Percentiles rank a stretch among this genome's conserved stretches.
These are phyloP conservation scores for Okamejei kenojei DNA, from an alignment of 2,797 vertebrate genomes.

Conservation along the genomic window DNA sequence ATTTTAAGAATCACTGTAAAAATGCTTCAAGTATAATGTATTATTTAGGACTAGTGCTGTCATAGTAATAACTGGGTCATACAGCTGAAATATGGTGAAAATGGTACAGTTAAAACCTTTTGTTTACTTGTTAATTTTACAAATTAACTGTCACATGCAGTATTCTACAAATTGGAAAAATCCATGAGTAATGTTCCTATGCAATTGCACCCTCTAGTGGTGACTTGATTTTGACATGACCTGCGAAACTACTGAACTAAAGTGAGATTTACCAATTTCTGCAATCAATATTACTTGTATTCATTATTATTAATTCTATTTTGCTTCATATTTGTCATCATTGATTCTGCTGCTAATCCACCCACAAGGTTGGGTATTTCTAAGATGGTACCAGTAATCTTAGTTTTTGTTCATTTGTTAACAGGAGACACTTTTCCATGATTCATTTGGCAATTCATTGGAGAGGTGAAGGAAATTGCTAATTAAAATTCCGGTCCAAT, in stretches of 20 bases:
- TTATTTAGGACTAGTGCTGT: not conserved
- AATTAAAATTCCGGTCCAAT: not conserved
- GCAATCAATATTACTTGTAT: not conserved
- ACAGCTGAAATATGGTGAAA: not conserved
- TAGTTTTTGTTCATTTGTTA: not conserved
- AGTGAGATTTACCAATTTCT: not conserved
- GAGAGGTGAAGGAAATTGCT: no score
- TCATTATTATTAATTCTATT: not conserved
- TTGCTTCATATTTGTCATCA: not conserved
- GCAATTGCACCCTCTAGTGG: constrained; percentile 25
- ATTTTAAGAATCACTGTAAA: not conserved
- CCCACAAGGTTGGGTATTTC: not conserved
- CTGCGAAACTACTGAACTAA: no score
- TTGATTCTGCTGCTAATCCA: not conserved
- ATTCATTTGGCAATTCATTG: not conserved
- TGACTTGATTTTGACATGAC: not conserved
- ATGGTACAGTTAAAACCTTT: not conserved
- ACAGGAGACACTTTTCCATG: not conserved
- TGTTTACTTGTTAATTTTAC: not conserved
- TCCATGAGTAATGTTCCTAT: not conserved
- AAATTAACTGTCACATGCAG: not conserved
- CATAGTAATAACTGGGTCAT: not conserved
- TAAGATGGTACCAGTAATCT: not conserved
- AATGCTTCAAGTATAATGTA: not conserved
- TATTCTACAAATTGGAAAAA: not conserved